Percentiles rank a stretch among this genome's conserved stretches.
Evolutionary conservation across 1,140 invertebrate species (phyloP).

Genomic region (Nebria ingens): DNA sequence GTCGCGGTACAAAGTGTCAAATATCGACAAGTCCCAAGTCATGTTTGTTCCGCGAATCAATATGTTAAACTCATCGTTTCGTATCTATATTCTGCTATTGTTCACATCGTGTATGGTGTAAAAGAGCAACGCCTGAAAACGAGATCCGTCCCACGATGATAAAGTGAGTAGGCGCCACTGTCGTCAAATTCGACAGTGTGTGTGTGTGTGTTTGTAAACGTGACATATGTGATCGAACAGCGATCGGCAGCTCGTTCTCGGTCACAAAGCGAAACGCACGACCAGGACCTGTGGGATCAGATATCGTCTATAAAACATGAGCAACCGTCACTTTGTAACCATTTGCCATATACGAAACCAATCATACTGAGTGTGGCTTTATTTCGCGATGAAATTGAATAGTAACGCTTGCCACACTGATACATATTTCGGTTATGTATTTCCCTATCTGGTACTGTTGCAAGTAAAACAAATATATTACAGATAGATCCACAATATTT

Average conservation of each 20-base stretch:
- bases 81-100: neutral
- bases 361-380: conserved; percentile 5
- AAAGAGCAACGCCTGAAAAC: neutral
- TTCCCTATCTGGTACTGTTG: neutral
- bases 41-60: too few species aligned
- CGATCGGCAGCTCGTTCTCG: neutral
- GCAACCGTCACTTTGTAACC: conserved; percentile 3
- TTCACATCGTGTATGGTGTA: neutral
- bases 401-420: neutral
- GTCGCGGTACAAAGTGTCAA: too few species aligned
- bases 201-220: neutral
- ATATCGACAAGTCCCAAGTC: too few species aligned
- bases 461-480: neutral
- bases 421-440: neutral
- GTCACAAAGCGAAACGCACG: neutral
- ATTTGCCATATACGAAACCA: conserved; percentile 8
- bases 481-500: too few species aligned
- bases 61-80: neutral
- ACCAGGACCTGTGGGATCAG: neutral
- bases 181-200: too few species aligned
- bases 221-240: neutral
- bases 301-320: conserved; percentile 2
- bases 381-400: conserved; percentile 4
- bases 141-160: neutral
- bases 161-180: neutral